A percentile compares a stretch with the other conserved stretches of the same genome.
These are phyloP conservation scores for Prionailurus viverrinus DNA, from an alignment of 2,113 vertebrate genomes.

Conservation along the genomic window DNA sequence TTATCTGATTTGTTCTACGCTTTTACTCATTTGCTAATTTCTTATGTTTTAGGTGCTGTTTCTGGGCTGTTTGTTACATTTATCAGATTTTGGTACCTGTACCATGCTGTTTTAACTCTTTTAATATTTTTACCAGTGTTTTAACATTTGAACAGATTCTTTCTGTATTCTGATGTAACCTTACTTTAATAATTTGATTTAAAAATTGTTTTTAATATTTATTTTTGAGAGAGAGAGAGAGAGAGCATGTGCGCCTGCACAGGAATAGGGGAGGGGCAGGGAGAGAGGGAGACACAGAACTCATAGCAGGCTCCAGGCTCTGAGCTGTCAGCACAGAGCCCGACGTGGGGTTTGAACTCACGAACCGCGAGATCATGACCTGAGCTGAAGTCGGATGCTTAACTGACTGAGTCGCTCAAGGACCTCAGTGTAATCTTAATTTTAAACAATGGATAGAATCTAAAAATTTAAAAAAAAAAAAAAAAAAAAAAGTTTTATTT, in stretches of 20 bases:
- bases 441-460: slow-evolving; percentile 1
- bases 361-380: too few relatives aligned
- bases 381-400: too few relatives aligned
- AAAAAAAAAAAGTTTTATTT: slow-evolving; percentile 22
- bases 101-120: slow-evolving; percentile 5
- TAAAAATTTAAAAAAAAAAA: slow-evolving; percentile 27
- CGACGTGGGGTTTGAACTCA: too few relatives aligned
- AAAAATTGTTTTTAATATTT: too few relatives aligned
- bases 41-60: not conserved
- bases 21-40: slow-evolving; percentile 1
- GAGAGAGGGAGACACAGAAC: too few relatives aligned
- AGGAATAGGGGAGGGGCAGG: too few relatives aligned
- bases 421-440: not conserved
- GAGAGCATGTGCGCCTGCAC: too few relatives aligned
- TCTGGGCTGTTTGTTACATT: not conserved
- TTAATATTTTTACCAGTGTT: not conserved
- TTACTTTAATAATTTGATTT: slow-evolving; percentile 30
- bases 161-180: not conserved
- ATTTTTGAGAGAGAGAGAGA: too few relatives aligned
- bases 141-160: not conserved
- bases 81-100: not conserved
- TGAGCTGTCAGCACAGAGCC: too few relatives aligned
- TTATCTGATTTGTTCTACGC: not conserved
- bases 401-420: too few relatives aligned
- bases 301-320: too few relatives aligned